These are phyloP conservation scores for Enteromius mattozi DNA, from an alignment of 2,797 vertebrate species.

Conservation along the genomic window DNA sequence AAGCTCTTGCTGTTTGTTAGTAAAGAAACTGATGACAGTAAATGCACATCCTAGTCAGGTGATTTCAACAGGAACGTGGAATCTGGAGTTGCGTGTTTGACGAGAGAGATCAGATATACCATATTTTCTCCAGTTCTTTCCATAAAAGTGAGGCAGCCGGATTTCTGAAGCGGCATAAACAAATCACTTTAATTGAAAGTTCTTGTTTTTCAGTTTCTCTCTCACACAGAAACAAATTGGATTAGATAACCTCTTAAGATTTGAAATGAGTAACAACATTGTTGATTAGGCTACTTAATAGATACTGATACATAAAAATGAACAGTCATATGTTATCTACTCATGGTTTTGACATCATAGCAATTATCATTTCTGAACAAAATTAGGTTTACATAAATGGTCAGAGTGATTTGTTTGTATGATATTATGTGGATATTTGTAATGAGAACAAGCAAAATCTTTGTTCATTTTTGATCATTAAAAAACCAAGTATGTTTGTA, in stretches of 20 bases:
- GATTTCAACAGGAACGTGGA: constrained; percentile 13
- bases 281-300: background rate
- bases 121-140: constrained; percentile 8
- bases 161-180: background rate
- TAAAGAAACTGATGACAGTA: constrained; percentile 4
- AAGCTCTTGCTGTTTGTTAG: constrained; percentile 11
- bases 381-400: background rate
- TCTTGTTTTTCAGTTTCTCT: background rate
- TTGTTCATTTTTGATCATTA: background rate
- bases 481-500: background rate
- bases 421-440: background rate
- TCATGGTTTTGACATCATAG: background rate
- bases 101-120: constrained; percentile 17
- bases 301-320: background rate
- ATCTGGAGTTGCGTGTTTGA: constrained; percentile 46
- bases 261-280: background rate
- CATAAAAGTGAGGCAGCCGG: background rate
- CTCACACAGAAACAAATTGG: background rate
- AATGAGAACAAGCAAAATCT: background rate
- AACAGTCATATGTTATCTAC: background rate
- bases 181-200: background rate
- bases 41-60: constrained; percentile 30
- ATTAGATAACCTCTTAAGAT: background rate
- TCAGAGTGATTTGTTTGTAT: background rate
- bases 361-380: background rate